Evolutionary conservation across 2,888 invertebrate genomes (phyloP).

Genomic region (Corythucha ciliata): DNA sequence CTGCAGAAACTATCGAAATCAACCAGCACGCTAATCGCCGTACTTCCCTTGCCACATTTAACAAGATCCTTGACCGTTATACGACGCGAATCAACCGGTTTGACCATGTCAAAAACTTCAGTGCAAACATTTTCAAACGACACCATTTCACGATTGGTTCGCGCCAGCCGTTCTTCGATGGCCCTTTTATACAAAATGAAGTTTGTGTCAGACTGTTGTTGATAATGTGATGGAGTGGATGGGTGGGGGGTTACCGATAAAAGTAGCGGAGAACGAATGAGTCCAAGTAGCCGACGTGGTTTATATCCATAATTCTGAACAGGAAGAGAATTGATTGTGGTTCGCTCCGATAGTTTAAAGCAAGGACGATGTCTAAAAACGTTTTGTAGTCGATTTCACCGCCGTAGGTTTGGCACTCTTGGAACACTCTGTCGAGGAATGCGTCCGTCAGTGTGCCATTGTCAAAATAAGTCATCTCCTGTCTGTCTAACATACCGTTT

Average conservation of each 20-base stretch:
- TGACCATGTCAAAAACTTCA: constrained; percentile 96
- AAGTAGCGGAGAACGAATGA: constrained; percentile 86
- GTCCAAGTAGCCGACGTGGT: constrained; percentile 76
- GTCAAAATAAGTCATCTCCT: constrained; percentile 81
- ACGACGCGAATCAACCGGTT: constrained; percentile 69
- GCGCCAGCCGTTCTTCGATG: constrained; percentile 81
- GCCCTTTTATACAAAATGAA: constrained; percentile 47
- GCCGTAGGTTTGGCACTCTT: constrained; percentile 89
- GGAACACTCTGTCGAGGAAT: constrained; percentile 87
- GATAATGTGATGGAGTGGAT: not conserved
- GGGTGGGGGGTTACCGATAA: constrained; percentile 54
- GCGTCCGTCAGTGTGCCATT: constrained; percentile 83
- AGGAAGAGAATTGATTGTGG: constrained; percentile 85
- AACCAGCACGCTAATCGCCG: constrained; percentile 83
- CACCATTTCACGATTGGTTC: constrained; percentile 79
- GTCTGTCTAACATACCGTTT: constrained; percentile 90
- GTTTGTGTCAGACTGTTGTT: too few species aligned
- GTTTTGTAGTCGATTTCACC: constrained; percentile 96
- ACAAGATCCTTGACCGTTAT: constrained; percentile 82
- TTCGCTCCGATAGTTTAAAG: constrained; percentile 82
- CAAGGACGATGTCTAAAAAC: constrained; percentile 86
- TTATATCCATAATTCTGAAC: constrained; percentile 82
- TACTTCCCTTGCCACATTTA: constrained; percentile 79
- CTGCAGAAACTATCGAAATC: constrained; percentile 95
- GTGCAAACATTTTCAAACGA: constrained; percentile 91